phyloP scores from a whole-genome alignment of 2,113 vertebrate genomes.

The Silurus glanis region DNA sequence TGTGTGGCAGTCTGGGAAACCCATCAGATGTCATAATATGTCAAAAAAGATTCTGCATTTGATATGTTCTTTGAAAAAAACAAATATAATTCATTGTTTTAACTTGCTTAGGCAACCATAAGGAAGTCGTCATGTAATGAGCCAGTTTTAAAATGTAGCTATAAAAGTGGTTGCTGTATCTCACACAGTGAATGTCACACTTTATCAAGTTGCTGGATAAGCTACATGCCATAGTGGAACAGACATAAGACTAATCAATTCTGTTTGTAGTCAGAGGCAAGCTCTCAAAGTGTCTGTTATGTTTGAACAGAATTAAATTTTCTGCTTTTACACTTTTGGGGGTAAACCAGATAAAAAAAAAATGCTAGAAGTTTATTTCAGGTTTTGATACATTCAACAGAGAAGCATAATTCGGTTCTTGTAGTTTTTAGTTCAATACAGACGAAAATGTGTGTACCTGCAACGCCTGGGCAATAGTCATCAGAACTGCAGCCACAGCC shows the following conservation, averaged over 20 bases:
- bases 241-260: background rate
- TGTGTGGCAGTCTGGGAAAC: background rate
- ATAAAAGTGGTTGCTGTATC: background rate
- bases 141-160: background rate
- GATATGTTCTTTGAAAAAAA: background rate
- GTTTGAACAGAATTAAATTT: background rate
- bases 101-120: background rate
- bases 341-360: background rate
- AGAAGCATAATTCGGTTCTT: background rate
- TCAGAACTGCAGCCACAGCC: conserved; percentile 84
- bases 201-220: background rate
- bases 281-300: background rate
- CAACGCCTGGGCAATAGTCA: conserved; percentile 88
- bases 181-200: background rate
- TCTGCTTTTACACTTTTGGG: background rate
- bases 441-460: background rate
- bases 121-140: background rate
- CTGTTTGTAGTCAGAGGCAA: background rate
- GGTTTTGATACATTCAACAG: background rate
- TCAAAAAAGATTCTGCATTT: background rate
- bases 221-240: background rate
- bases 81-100: background rate
- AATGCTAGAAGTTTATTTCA: background rate
- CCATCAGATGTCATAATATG: background rate
- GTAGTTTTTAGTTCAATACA: background rate